Conservation (phyloP, 2,888 invertebrate species). For the Caenorhabditis sp. region DNA sequence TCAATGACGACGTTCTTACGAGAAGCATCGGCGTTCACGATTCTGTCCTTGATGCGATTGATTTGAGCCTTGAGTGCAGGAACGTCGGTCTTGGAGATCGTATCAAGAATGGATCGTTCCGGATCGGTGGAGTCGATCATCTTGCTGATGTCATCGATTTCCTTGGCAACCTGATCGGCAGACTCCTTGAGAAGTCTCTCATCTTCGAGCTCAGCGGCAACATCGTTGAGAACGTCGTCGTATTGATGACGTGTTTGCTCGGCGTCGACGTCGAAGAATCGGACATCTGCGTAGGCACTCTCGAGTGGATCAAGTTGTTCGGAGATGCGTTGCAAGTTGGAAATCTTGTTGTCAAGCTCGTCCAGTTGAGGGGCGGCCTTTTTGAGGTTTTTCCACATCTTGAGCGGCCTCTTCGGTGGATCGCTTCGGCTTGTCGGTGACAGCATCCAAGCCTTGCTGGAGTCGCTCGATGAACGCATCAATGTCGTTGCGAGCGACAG, state of each 20-base stretch:
- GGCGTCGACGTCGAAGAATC: conserved; percentile 68
- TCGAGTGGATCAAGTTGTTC: conserved; percentile 69
- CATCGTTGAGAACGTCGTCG: conserved; percentile 62
- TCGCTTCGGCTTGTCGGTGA: conserved; percentile 43
- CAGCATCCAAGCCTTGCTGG: conserved; percentile 54
- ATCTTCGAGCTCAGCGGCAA: conserved; percentile 55
- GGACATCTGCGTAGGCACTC: conserved; percentile 70
- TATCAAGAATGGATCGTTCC: conserved; percentile 24
- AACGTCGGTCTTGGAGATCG: conserved; percentile 27
- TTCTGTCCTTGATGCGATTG: conserved; percentile 46
- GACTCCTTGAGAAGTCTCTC: conserved; percentile 60
- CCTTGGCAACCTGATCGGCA: conserved; percentile 22
- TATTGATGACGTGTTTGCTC: conserved; percentile 68
- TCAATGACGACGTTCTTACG: conserved; percentile 51
- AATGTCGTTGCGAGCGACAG: conserved; percentile 61
- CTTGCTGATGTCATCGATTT: conserved; percentile 14
- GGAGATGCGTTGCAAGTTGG: conserved; percentile 65
- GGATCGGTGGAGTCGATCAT: conserved; percentile 14
- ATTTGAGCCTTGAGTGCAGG: conserved; percentile 60
- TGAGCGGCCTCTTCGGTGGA: conserved; percentile 43
- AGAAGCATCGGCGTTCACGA: conserved; percentile 33
- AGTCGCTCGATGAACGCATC: conserved; percentile 59
- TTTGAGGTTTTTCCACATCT: conserved; percentile 47
- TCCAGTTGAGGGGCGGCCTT: conserved; percentile 27
- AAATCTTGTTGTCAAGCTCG: conserved; percentile 47